Conservation (phyloP, 2,113 vertebrate species). For the Pterocles gutturalis region DNA sequence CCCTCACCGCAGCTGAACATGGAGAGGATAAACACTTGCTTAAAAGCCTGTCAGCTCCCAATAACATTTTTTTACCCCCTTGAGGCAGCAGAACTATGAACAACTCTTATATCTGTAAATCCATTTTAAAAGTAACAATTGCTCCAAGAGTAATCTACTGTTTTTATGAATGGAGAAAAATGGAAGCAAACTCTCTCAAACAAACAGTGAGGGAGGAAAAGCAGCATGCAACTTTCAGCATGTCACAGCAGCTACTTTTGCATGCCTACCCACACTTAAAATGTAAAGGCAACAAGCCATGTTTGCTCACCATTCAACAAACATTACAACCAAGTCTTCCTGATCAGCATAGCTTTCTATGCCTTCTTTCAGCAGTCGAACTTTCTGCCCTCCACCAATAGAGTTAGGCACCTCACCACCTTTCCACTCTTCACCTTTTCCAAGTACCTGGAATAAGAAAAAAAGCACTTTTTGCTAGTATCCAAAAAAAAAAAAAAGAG, state of each 20-base stretch:
- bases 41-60: neutral
- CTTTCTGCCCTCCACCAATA: conserved; percentile 96
- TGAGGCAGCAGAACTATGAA: neutral
- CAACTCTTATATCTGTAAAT: conserved; percentile 20
- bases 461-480: neutral
- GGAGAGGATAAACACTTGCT: neutral
- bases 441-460: conserved; percentile 84
- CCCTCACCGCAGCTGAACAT: neutral
- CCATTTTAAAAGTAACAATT: neutral
- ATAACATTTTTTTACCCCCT: neutral
- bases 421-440: conserved; percentile 91
- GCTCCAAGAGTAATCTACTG: neutral
- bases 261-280: neutral
- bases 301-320: conserved; percentile 89
- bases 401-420: conserved; percentile 88
- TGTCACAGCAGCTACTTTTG: neutral
- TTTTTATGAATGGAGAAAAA: conserved; percentile 46
- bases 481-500: neutral
- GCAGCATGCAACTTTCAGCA: neutral
- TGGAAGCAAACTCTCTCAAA: neutral
- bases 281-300: neutral
- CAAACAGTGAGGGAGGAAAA: neutral
- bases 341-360: conserved; percentile 82
- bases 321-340: conserved; percentile 89
- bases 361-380: conserved; percentile 91